These are phyloP conservation scores for Apotomis betuletana DNA, from an alignment of 2,888 invertebrate genomes.

Conservation along the genomic window DNA sequence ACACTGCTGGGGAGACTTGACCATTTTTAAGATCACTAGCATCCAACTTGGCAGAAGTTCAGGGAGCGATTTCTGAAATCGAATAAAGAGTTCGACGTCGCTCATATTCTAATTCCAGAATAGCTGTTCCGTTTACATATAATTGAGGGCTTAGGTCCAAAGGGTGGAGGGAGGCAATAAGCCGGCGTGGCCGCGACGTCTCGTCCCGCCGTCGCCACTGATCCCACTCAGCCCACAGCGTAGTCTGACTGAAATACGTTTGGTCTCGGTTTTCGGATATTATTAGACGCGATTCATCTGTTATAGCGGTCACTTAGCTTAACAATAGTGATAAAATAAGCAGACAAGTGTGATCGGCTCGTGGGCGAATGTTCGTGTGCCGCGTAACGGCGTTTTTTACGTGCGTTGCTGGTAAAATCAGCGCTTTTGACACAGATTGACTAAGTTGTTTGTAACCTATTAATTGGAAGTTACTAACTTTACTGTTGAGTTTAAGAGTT, in stretches of 20 bases:
- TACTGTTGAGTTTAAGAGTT: too few species aligned
- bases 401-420: too few species aligned
- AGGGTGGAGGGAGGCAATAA: constrained; percentile 36
- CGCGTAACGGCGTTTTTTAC: too few species aligned
- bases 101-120: constrained; percentile 26
- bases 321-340: background rate
- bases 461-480: too few species aligned
- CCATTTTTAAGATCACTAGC: too few species aligned
- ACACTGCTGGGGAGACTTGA: too few species aligned
- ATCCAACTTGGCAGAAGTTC: background rate
- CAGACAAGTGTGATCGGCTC: background rate
- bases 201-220: constrained; percentile 73
- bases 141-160: constrained; percentile 40
- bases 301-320: background rate
- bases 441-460: too few species aligned
- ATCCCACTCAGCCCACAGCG: constrained; percentile 63
- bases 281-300: constrained; percentile 10
- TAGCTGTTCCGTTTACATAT: constrained; percentile 40
- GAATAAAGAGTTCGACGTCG: constrained; percentile 11
- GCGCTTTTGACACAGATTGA: too few species aligned
- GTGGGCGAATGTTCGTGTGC: too few species aligned
- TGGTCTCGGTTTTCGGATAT: constrained; percentile 1
- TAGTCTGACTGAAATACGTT: constrained; percentile 16
- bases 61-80: background rate
- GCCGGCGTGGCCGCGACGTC: constrained; percentile 56